These are phyloP conservation scores for Platygyra sinensis DNA, from an alignment of 64 coral and sea anemone species.

Conservation along the genomic window DNA sequence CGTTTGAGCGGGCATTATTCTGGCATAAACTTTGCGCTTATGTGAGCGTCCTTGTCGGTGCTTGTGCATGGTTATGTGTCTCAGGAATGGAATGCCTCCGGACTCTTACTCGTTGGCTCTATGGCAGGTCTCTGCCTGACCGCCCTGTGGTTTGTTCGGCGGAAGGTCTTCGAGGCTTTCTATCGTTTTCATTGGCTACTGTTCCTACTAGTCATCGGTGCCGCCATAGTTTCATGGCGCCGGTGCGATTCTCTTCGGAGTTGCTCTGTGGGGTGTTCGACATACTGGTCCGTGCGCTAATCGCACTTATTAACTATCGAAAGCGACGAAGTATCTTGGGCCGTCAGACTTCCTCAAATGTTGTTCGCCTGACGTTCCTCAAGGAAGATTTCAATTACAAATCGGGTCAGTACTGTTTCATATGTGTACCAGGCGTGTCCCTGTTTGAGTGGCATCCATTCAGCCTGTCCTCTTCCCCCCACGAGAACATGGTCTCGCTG, in stretches of 20 bases:
- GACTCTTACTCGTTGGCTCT: conserved; percentile 25
- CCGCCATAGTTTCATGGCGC: conserved; percentile 65
- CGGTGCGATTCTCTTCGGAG: conserved; percentile 57
- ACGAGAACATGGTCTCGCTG: conserved; percentile 71
- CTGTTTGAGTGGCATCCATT: conserved; percentile 78
- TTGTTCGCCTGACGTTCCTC: conserved; percentile 71
- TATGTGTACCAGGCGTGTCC: conserved; percentile 68
- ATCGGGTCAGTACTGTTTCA: conserved; percentile 72
- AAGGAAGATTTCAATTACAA: conserved; percentile 76
- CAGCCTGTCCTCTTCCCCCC: conserved; percentile 75
- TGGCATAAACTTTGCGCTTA: conserved; percentile 79
- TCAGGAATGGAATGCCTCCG: conserved; percentile 46
- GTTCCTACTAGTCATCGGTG: conserved; percentile 39
- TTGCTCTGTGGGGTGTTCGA: conserved; percentile 60
- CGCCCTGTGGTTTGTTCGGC: conserved; percentile 60
- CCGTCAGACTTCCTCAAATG: conserved; percentile 69
- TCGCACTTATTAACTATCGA: conserved; percentile 50
- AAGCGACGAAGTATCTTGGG: conserved; percentile 54
- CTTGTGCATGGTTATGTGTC: conserved; percentile 77
- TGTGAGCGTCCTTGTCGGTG: conserved; percentile 58
- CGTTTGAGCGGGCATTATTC: conserved; percentile 67
- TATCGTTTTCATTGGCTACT: conserved; percentile 73
- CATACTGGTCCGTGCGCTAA: conserved; percentile 42
- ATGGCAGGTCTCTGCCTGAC: conserved; percentile 45
- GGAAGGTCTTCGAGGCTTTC: conserved; percentile 65